A percentile compares a stretch with the other conserved stretches of the same genome.
phyloP scores from a whole-genome alignment of 53 echinoderm and acorn worm species.

The Holothuria scabra region DNA sequence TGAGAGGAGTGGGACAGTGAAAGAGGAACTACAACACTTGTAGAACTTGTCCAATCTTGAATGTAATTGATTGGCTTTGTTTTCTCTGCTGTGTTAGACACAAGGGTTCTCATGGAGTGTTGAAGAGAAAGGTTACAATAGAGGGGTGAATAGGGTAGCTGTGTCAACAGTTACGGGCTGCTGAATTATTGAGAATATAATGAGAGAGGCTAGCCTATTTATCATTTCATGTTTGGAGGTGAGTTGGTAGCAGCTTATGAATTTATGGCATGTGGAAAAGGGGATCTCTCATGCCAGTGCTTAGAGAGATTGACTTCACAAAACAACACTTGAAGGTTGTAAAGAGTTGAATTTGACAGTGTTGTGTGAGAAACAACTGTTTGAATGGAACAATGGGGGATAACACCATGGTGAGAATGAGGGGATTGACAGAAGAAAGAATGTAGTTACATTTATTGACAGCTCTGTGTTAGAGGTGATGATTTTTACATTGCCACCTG shows the following conservation, averaged over 20 bases:
- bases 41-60: constrained; percentile 26
- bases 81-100: constrained; percentile 3
- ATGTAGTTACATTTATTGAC: constrained; percentile 18
- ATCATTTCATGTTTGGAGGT: constrained; percentile 20
- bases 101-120: constrained; percentile 20
- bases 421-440: constrained; percentile 2
- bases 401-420: not conserved
- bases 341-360: not conserved
- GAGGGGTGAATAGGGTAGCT: constrained; percentile 16
- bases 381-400: not conserved
- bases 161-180: constrained; percentile 41
- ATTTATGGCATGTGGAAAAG: too few relatives aligned
- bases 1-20: constrained; percentile 4
- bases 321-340: too few relatives aligned
- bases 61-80: constrained; percentile 31
- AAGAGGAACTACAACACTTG: constrained; percentile 22
- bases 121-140: not conserved
- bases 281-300: too few relatives aligned
- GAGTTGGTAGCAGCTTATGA: not conserved
- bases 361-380: not conserved
- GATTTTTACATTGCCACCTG: too few relatives aligned
- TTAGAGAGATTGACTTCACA: too few relatives aligned
- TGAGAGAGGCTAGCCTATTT: constrained; percentile 5
- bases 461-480: too few relatives aligned
- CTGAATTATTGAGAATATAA: constrained; percentile 43